Evolutionary conservation across 2,888 invertebrate genomes (phyloP), one percentile per base, ranked within the genome.

Genomic region (Endomychus coccineus): DNA sequence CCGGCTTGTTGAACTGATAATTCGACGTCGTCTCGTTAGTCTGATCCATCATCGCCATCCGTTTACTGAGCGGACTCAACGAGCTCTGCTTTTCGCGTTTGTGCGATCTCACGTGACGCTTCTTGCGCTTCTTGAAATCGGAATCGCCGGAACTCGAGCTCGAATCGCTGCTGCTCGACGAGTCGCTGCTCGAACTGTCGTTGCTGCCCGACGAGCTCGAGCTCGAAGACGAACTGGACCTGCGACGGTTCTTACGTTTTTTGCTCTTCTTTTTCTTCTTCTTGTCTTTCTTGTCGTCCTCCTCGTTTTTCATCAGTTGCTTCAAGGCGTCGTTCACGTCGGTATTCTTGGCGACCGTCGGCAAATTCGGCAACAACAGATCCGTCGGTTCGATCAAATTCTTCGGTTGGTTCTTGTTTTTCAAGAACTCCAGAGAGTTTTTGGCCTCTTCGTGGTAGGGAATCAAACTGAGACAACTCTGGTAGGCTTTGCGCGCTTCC

Each of bases 401-500:
- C 47, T 78, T 78, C 1, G 7, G 66, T 67, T 65, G 56, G 1
- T 67, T 62, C 56, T 85, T 85, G 36, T 79, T 77, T 57, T 84
- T 85, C 41, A 89, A 69, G 51, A 82, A 85, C 51, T 87, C 86
- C 44, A 89, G 69, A 0, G 86, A 87, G 54, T 83, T 83, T 53
- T 83, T 80, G 0, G 90, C 90, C 59, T 90, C 89, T 51, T 87
- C 86, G 61, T 90, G 89, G 59, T 81, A 84, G 0, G 90, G 88
- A 56, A 85, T 83, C 31, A 90, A 80, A 4, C 79, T 77, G 31
- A 90, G 66, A 58, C 89, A 90, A 58, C 85, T 85, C 54, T 82
- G 83, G 52, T 89, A 90, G 0, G 86, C 83, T 51, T 86, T 86
- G 37, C 83, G 74, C 1, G 90, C 89, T 48, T 89, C 88, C 2